Percentiles rank a stretch among this genome's conserved stretches.
phyloP scores from a whole-genome alignment of 2,888 invertebrate genomes.

The Aleiodes testaceus region DNA sequence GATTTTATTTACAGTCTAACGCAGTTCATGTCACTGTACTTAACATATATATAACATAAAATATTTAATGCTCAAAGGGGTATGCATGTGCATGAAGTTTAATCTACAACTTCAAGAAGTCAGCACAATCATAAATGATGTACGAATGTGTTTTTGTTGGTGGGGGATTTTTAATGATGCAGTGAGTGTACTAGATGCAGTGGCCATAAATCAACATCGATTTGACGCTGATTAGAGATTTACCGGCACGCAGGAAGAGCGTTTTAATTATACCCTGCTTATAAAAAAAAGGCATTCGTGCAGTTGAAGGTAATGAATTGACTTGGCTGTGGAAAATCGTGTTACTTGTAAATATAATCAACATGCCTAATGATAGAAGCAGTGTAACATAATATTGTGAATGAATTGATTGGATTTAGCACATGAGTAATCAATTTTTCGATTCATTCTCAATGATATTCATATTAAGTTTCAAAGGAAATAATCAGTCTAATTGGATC shows the following conservation, averaged over 20 bases:
- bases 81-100: background rate
- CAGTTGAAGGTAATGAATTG: conserved; percentile 32
- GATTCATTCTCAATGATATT: background rate
- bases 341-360: conserved; percentile 40
- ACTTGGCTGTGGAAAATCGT: conserved; percentile 28
- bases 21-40: too few species aligned
- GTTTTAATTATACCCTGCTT: conserved; percentile 17
- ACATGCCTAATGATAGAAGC: conserved; percentile 1
- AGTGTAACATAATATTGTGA: conserved; percentile 1
- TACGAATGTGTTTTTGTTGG: conserved; percentile 27
- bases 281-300: background rate
- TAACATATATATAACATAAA: too few species aligned
- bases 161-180: conserved; percentile 33
- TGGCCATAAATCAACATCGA: conserved; percentile 39
- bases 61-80: too few species aligned
- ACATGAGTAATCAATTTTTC: conserved; percentile 16
- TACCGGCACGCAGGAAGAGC: conserved; percentile 9
- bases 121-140: conserved; percentile 35
- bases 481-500: background rate
- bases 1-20: too few species aligned
- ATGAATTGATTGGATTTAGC: conserved; percentile 25
- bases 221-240: conserved; percentile 43
- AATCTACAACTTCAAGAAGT: conserved; percentile 29
- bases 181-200: conserved; percentile 30
- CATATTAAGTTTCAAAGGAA: background rate